Evolutionary conservation across 2,888 invertebrate species (phyloP).

Genomic region (Chrysodeixis includens): DNA sequence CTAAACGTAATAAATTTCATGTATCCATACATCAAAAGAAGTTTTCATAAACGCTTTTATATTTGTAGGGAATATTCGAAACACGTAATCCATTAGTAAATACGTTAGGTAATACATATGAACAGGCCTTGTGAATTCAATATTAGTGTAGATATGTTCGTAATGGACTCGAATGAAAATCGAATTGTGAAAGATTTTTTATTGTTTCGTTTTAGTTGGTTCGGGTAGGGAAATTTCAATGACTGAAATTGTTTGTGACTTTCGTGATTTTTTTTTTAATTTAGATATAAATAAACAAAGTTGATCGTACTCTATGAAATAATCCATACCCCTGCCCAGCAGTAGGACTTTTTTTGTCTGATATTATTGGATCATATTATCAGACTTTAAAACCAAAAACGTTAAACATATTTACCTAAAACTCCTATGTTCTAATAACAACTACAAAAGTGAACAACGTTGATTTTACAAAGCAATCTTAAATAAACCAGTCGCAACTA

Average conservation of each 20-base stretch:
- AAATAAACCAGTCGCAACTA: neutral
- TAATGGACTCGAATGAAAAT: conserved; percentile 16
- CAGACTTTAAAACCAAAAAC: neutral
- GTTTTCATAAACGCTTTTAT: conserved; percentile 56
- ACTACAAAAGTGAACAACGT: neutral
- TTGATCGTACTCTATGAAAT: no score
- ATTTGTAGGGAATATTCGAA: conserved; percentile 60
- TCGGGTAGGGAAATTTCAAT: no score
- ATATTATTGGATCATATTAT: no score
- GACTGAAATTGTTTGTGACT: no score
- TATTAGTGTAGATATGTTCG: conserved; percentile 51
- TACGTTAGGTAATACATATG: conserved; percentile 60
- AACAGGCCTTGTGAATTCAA: conserved; percentile 58
- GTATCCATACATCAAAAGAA: conserved; percentile 44
- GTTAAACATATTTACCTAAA: no score
- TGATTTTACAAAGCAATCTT: neutral
- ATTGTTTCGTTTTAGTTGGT: neutral
- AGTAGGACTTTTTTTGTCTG: no score
- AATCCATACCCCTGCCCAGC: no score
- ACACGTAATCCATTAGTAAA: conserved; percentile 71
- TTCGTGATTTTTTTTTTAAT: no score
- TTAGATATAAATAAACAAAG: no score
- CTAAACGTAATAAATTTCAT: conserved; percentile 41
- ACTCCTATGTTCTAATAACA: no score
- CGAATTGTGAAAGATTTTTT: neutral